Evolutionary conservation across 2,113 vertebrate genomes (phyloP).

Genomic region (Formicarius rufipectus): DNA sequence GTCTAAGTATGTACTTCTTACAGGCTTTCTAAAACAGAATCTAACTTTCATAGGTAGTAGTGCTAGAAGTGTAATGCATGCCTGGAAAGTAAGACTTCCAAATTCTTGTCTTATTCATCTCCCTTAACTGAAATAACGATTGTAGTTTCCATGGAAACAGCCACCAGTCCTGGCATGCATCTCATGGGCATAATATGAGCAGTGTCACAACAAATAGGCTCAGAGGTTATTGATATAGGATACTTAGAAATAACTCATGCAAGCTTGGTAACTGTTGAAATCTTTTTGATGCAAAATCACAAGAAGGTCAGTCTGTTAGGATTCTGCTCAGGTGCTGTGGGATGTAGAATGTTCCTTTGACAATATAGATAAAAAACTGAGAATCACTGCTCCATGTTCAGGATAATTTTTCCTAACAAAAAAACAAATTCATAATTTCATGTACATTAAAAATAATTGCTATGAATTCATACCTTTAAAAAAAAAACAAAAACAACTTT

Average conservation of each 20-base stretch:
- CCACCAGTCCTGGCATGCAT: not conserved
- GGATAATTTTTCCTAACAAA: not conserved
- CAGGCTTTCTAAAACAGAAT: not conserved
- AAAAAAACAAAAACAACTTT: too few relatives aligned
- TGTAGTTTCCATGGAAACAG: conserved; percentile 56
- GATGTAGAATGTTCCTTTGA: not conserved
- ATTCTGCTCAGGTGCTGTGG: not conserved
- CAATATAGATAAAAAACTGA: not conserved
- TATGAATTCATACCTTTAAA: not conserved
- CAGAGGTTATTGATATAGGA: conserved; percentile 53
- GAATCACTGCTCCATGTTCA: not conserved
- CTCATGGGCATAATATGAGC: conserved; percentile 62
- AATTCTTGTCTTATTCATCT: not conserved
- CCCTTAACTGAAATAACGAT: not conserved
- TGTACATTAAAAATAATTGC: not conserved
- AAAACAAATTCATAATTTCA: fast-evolving
- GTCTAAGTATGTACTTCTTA: not conserved
- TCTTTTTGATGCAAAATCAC: not conserved
- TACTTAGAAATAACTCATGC: conserved; percentile 63
- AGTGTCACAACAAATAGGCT: conserved; percentile 61
- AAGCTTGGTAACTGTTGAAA: conserved; percentile 14
- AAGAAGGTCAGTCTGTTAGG: not conserved
- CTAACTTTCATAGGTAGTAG: not conserved
- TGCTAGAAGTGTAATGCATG: not conserved
- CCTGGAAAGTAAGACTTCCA: not conserved